Percentiles rank a stretch among this genome's conserved stretches.
These are phyloP conservation scores for Polymixis flavicincta DNA, from an alignment of 2,888 invertebrate genomes.

Conservation along the genomic window DNA sequence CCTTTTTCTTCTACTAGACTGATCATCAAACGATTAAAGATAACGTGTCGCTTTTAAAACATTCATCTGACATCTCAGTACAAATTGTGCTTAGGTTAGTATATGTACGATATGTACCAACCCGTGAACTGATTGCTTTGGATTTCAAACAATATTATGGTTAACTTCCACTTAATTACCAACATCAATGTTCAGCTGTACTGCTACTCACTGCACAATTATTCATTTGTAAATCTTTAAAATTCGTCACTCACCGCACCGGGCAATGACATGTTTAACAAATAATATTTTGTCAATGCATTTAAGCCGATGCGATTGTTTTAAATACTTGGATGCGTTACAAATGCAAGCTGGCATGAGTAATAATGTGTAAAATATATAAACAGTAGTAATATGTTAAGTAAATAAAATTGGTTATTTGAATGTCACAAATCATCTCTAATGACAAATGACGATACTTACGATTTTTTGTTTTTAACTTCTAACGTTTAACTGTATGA, in stretches of 20 bases:
- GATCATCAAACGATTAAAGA: not conserved
- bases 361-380: constrained; percentile 39
- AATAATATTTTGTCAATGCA: constrained; percentile 58
- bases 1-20: not conserved
- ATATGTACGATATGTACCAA: too few relatives aligned
- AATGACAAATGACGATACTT: constrained; percentile 5
- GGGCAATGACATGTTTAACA: constrained; percentile 40
- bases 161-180: not conserved
- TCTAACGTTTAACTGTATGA: not conserved
- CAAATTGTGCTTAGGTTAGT: not conserved
- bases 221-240: constrained; percentile 3
- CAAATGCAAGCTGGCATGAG: constrained; percentile 37
- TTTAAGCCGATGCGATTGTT: constrained; percentile 53
- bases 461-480: constrained; percentile 2
- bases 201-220: not conserved
- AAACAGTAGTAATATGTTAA: constrained; percentile 34
- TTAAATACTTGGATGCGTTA: constrained; percentile 45
- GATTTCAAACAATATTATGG: constrained; percentile 15
- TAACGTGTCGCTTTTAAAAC: not conserved
- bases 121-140: not conserved
- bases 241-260: constrained; percentile 6
- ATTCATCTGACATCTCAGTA: not conserved
- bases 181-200: not conserved
- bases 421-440: constrained; percentile 6
- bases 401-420: constrained; percentile 18